phyloP scores from a whole-genome alignment of 2,113 vertebrate species.

The Solea solea region DNA sequence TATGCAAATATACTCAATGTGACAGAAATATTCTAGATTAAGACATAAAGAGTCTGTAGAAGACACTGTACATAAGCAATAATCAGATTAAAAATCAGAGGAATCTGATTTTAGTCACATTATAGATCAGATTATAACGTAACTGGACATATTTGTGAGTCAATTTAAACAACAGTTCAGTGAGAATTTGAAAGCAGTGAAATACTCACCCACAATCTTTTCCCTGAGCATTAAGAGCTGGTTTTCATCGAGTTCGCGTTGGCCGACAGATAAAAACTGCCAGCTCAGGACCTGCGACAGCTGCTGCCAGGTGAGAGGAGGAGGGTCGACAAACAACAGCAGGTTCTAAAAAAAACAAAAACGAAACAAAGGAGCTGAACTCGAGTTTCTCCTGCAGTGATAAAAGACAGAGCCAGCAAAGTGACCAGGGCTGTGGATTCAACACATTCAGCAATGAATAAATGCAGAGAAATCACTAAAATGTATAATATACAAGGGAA shows the following conservation, averaged over 20 bases:
- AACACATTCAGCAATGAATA: too few relatives aligned
- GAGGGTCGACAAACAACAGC: constrained; percentile 88
- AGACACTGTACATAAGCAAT: neutral
- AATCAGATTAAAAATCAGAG: too few relatives aligned
- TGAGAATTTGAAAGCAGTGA: too few relatives aligned
- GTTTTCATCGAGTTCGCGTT: constrained; percentile 86
- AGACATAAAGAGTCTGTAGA: neutral
- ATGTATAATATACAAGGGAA: too few relatives aligned
- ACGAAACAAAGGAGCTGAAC: neutral
- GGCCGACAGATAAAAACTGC: constrained; percentile 92
- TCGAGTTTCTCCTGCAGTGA: too few relatives aligned
- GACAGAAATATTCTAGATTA: neutral
- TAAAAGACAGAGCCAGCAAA: too few relatives aligned
- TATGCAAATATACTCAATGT: neutral
- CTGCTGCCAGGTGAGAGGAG: constrained; percentile 85
- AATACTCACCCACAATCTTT: constrained; percentile 76
- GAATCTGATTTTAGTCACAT: too few relatives aligned
- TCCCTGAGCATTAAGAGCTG: constrained; percentile 84
- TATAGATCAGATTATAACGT: too few relatives aligned
- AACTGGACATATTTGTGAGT: too few relatives aligned
- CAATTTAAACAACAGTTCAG: too few relatives aligned
- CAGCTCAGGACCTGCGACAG: constrained; percentile 91
- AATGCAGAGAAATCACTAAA: too few relatives aligned
- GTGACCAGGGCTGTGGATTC: too few relatives aligned
- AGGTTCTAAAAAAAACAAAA: constrained; percentile 80